Percentiles rank a stretch among this genome's conserved stretches.
Conservation (phyloP, 2,113 vertebrate genomes). For the Hemichromis elongatus region DNA sequence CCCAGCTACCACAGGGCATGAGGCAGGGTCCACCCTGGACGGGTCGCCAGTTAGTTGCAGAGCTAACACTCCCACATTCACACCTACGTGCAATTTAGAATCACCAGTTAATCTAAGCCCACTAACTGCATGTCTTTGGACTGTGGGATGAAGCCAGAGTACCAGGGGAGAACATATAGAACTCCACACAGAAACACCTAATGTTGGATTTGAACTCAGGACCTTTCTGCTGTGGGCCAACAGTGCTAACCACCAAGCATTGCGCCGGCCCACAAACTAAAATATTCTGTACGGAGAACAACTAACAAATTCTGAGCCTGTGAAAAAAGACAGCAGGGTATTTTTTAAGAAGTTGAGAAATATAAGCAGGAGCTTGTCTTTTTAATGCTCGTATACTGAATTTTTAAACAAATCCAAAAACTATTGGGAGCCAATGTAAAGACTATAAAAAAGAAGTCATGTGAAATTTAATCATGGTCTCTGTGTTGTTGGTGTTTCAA, state of each 20-base stretch:
- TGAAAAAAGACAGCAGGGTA: neutral
- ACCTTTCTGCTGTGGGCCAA: neutral
- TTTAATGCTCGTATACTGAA: neutral
- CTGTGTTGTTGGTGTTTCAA: neutral
- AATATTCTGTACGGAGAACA: neutral
- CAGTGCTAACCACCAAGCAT: neutral
- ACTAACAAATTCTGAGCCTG: neutral
- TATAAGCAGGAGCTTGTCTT: neutral
- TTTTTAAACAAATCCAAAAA: neutral
- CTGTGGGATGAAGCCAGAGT: neutral
- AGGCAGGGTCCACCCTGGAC: too few species aligned
- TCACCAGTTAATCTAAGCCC: too few species aligned
- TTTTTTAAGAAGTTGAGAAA: neutral
- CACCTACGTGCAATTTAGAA: too few species aligned
- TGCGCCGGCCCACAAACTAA: neutral
- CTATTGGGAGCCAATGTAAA: neutral
- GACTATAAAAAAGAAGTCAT: neutral
- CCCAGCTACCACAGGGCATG: too few species aligned
- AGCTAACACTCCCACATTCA: too few species aligned
- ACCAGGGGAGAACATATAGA: neutral
- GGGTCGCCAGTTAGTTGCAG: too few species aligned
- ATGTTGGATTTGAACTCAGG: fast-evolving
- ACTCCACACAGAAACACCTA: neutral
- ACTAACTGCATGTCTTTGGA: neutral
- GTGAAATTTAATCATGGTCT: neutral